Conservation (phyloP, 2,113 vertebrate genomes). For the Gambusia holbrooki region DNA sequence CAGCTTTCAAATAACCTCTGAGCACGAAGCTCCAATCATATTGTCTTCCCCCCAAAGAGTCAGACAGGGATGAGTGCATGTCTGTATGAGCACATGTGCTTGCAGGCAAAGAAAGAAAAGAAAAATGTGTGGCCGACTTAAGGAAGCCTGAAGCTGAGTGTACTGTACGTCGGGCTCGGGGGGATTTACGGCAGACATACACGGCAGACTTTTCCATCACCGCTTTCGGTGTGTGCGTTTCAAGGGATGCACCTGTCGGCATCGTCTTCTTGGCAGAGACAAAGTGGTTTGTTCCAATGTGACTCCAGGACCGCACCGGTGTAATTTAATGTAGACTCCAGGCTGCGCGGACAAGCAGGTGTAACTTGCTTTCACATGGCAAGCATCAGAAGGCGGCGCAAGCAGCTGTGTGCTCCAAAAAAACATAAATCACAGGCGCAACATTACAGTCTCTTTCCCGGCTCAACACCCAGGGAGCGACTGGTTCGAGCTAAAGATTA, state of each 20-base stretch:
- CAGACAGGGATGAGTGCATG: slow-evolving; percentile 9
- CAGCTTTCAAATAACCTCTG: slow-evolving; percentile 43
- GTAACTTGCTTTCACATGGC: slow-evolving; percentile 1
- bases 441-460: background rate
- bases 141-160: slow-evolving; percentile 4
- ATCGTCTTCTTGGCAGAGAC: slow-evolving; percentile 24
- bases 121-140: slow-evolving; percentile 23
- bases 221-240: background rate
- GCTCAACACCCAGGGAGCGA: slow-evolving; percentile 10
- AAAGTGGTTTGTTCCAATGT: slow-evolving; percentile 3
- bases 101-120: background rate
- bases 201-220: background rate
- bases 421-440: background rate
- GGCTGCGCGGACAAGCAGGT: slow-evolving; percentile 6
- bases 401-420: background rate
- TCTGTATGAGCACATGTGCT: background rate
- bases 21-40: slow-evolving; percentile 12
- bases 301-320: background rate
- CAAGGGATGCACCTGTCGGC: slow-evolving; percentile 30
- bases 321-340: slow-evolving; percentile 3
- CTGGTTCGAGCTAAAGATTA: slow-evolving; percentile 6
- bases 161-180: background rate
- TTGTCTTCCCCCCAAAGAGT: slow-evolving; percentile 21
- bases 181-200: slow-evolving; percentile 29
- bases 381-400: too few species aligned